Percentiles rank a stretch among this genome's conserved stretches.
phyloP scores from a whole-genome alignment of 2,113 vertebrate genomes.

The Terrapene triunguis region DNA sequence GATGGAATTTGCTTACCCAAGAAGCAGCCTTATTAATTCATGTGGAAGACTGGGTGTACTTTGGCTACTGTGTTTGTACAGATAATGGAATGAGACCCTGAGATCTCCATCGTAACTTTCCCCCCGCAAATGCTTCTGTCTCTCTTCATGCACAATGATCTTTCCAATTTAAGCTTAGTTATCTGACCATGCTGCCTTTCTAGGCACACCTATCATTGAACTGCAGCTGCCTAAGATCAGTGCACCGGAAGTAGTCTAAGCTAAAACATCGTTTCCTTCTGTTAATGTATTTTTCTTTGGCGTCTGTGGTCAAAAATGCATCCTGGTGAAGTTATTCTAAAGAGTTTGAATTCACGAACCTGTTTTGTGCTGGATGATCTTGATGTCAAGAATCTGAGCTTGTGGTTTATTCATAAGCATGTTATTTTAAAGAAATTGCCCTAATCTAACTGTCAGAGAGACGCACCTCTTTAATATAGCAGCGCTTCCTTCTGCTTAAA shows the following conservation, averaged over 20 bases:
- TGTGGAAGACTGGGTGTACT: neutral
- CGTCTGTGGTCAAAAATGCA: neutral
- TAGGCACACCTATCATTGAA: neutral
- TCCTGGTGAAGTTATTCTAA: neutral
- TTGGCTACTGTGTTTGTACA: neutral
- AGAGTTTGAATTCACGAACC: neutral
- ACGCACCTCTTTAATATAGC: neutral
- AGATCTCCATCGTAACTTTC: neutral
- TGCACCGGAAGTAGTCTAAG: fast-evolving
- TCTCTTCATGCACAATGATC: neutral
- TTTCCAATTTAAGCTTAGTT: neutral
- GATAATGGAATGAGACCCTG: fast-evolving
- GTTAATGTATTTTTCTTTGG: fast-evolving
- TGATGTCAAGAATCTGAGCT: neutral
- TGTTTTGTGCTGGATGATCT: neutral
- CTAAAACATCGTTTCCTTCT: neutral
- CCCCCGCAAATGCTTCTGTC: neutral
- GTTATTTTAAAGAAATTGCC: neutral
- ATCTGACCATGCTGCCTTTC: neutral
- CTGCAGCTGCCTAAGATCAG: neutral
- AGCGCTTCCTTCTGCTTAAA: neutral
- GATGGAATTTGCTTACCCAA: neutral
- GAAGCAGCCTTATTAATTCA: neutral
- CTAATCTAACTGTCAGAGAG: neutral
- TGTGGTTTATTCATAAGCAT: neutral